Evolutionary conservation across 2,888 invertebrate genomes (phyloP).

Genomic region (Vesta saturnalis): DNA sequence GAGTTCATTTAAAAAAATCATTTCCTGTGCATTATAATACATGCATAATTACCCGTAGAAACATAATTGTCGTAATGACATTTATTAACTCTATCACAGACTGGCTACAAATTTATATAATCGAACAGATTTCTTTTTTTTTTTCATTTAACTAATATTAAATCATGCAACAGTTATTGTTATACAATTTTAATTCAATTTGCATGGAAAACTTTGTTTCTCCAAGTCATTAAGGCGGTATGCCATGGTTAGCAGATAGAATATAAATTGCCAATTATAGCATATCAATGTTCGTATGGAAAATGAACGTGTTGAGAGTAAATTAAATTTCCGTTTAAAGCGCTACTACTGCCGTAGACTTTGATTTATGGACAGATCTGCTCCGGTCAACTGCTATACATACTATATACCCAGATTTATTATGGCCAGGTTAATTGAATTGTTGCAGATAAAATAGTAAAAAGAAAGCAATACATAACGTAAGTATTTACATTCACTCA

Average conservation of each 20-base stretch:
- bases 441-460: slow-evolving; percentile 21
- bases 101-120: slow-evolving; percentile 22
- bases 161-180: no score
- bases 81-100: slow-evolving; percentile 58
- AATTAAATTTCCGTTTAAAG: slow-evolving; percentile 57
- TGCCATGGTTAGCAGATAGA: slow-evolving; percentile 42
- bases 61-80: slow-evolving; percentile 63
- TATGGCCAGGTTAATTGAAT: slow-evolving; percentile 46
- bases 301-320: slow-evolving; percentile 54
- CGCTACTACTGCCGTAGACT: slow-evolving; percentile 51
- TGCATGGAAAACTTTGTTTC: slow-evolving; percentile 52
- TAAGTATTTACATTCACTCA: no score
- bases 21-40: slow-evolving; percentile 62
- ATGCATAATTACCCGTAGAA: slow-evolving; percentile 63
- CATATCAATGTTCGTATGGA: slow-evolving; percentile 53
- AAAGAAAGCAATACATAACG: no score
- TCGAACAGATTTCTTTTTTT: slow-evolving; percentile 3
- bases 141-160: slow-evolving; percentile 20
- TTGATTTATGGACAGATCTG: slow-evolving; percentile 52
- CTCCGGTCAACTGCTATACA: slow-evolving; percentile 46
- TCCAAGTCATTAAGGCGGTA: slow-evolving; percentile 40
- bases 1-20: slow-evolving; percentile 63
- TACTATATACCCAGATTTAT: slow-evolving; percentile 47
- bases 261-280: slow-evolving; percentile 56
- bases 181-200: slow-evolving; percentile 39